Percentiles rank a stretch among this genome's conserved stretches.
Conservation (phyloP, 2,888 invertebrate genomes). For the Coremacera marginata region DNA sequence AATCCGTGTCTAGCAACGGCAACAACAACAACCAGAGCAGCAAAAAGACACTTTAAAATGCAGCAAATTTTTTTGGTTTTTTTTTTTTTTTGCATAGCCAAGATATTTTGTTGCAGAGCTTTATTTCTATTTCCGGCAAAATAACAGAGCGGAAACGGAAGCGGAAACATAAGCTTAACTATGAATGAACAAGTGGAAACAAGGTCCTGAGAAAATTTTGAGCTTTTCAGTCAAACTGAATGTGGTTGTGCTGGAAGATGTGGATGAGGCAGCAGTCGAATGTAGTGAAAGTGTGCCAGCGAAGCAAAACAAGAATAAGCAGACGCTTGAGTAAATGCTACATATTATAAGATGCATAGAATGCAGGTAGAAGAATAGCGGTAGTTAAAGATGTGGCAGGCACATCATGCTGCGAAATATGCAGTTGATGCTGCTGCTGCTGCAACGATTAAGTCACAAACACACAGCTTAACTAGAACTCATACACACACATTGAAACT, state of each 20-base stretch:
- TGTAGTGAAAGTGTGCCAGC: background rate
- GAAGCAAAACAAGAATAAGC: too few relatives aligned
- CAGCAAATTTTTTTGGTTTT: background rate
- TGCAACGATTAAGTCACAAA: background rate
- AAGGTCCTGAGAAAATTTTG: background rate
- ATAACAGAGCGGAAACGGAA: conserved; percentile 4
- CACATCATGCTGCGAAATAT: background rate
- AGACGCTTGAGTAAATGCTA: background rate
- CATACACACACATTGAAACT: background rate
- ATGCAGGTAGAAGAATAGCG: background rate
- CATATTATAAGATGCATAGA: background rate
- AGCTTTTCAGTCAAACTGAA: too few relatives aligned
- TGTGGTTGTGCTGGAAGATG: background rate
- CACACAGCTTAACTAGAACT: background rate
- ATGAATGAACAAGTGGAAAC: background rate
- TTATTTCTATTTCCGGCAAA: background rate
- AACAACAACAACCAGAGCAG: background rate
- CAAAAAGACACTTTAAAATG: conserved; percentile 14
- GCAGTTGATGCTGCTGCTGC: background rate
- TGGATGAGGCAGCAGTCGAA: background rate
- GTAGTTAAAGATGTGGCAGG: background rate
- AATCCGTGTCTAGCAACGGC: conserved; percentile 6
- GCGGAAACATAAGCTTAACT: conserved; percentile 26
- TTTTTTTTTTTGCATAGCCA: background rate
- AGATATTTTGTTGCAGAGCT: background rate